Percentiles rank a stretch among this genome's conserved stretches.
These are phyloP conservation scores for Limnephilus lunatus DNA, from an alignment of 2,888 invertebrate species.

Conservation along the genomic window DNA sequence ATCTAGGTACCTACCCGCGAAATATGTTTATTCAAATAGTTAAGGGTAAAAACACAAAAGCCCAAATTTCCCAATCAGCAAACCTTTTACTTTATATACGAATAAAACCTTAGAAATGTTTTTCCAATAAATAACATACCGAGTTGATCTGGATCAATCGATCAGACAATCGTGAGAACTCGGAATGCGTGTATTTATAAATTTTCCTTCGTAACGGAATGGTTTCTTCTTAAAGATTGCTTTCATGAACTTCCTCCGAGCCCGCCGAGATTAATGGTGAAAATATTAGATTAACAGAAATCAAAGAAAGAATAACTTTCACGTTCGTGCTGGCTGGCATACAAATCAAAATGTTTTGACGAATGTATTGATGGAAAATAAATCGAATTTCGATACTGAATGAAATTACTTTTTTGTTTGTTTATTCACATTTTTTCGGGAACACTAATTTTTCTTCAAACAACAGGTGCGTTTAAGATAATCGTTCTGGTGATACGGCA, in stretches of 20 bases:
- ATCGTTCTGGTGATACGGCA: neutral
- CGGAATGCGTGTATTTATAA: neutral
- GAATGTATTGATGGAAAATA: conserved; percentile 14
- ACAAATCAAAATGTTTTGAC: conserved; percentile 3
- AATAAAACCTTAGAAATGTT: neutral
- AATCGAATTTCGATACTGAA: neutral
- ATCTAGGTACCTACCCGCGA: neutral
- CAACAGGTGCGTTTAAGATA: neutral
- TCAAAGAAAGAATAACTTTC: conserved; percentile 28
- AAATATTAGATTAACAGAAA: conserved; percentile 32
- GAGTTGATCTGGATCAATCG: neutral
- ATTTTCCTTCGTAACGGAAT: neutral
- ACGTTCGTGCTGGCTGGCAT: neutral
- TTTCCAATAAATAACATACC: neutral
- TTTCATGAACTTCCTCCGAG: neutral
- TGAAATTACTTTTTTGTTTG: neutral
- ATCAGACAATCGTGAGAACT: neutral
- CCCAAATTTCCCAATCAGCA: neutral
- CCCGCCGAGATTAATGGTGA: neutral
- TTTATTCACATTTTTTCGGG: neutral
- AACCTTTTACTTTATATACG: neutral
- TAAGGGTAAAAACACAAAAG: neutral
- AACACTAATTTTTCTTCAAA: neutral
- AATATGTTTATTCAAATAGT: neutral
- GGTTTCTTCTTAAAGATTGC: conserved; percentile 14